phyloP scores from a whole-genome alignment of 1,140 invertebrate genomes.

The Reticulitermes speratus region DNA sequence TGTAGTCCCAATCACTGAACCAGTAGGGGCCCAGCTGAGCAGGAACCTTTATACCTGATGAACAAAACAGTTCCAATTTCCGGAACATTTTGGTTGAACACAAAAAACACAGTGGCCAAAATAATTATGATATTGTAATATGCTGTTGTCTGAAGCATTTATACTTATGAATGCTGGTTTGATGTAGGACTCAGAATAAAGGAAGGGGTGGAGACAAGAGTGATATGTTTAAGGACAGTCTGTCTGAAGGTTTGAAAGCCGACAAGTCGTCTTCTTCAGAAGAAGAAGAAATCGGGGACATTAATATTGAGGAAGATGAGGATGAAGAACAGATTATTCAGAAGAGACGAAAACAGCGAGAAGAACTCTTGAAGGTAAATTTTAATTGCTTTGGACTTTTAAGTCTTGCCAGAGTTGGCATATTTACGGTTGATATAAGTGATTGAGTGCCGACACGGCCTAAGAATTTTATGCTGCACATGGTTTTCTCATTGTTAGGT shows the following conservation, averaged over 20 bases:
- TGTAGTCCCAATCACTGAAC: too few relatives aligned
- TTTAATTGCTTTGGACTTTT: background rate
- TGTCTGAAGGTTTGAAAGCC: constrained; percentile 76
- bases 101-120: too few relatives aligned
- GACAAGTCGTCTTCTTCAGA: constrained; percentile 58
- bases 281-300: constrained; percentile 61
- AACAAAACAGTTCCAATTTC: too few relatives aligned
- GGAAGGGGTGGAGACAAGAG: constrained; percentile 49
- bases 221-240: constrained; percentile 76
- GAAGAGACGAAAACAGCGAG: constrained; percentile 80
- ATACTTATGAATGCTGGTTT: background rate
- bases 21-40: too few relatives aligned
- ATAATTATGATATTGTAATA: too few relatives aligned
- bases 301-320: constrained; percentile 85
- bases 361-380: constrained; percentile 80
- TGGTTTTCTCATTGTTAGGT: too few relatives aligned
- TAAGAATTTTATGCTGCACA: too few relatives aligned
- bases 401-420: background rate
- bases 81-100: too few relatives aligned
- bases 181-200: constrained; percentile 38
- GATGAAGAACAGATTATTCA: constrained; percentile 95
- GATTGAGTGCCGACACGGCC: too few relatives aligned
- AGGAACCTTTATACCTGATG: too few relatives aligned
- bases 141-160: background rate
- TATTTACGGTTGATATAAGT: background rate